These are phyloP conservation scores for Porites lobata DNA, from an alignment of 92 coral and sea anemone species.

Conservation along the genomic window DNA sequence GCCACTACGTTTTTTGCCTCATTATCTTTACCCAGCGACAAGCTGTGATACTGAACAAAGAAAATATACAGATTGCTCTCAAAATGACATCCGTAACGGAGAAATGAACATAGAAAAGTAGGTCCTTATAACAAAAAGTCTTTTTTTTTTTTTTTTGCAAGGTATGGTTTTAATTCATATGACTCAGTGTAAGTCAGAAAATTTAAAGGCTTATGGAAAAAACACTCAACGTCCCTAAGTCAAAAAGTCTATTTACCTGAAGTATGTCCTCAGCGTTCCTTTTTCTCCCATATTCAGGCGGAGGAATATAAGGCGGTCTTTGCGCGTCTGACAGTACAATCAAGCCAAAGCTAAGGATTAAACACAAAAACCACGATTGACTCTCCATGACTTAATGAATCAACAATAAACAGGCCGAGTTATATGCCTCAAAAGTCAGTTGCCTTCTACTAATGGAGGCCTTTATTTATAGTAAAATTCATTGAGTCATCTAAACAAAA, in stretches of 20 bases:
- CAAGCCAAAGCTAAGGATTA: neutral
- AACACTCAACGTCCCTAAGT: neutral
- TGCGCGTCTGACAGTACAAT: neutral
- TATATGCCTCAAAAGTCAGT: neutral
- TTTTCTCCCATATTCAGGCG: neutral
- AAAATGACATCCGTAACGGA: no score
- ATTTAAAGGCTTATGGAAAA: no score
- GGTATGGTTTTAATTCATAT: no score
- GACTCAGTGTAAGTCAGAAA: no score
- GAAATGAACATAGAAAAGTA: no score
- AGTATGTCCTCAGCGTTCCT: neutral
- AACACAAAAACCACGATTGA: neutral
- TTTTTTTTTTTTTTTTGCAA: no score
- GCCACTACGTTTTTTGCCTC: no score
- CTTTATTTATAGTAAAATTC: conserved; percentile 1
- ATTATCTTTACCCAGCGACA: no score
- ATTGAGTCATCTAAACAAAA: neutral
- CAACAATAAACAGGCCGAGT: neutral
- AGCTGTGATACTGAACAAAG: no score
- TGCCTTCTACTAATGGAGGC: neutral
- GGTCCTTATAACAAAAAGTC: no score
- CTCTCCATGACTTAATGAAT: neutral
- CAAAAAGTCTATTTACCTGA: neutral
- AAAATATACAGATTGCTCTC: no score
- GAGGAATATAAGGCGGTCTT: conserved; percentile 3